phyloP scores from a whole-genome alignment of 2,888 invertebrate species.

The Caenorhabditis sulstoni region DNA sequence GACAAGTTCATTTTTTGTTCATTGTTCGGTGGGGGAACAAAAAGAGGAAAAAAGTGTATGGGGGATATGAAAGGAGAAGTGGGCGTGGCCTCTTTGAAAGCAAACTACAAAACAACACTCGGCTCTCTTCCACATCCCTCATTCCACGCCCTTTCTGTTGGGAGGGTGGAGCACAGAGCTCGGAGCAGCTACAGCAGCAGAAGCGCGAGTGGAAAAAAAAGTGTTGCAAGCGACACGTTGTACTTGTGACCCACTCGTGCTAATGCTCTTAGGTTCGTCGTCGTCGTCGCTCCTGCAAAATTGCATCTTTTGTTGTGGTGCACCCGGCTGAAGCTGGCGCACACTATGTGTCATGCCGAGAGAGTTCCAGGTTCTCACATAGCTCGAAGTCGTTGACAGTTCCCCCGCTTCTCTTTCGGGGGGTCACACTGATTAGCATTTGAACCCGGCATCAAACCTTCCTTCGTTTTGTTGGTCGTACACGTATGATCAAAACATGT shows the following conservation, averaged over 20 bases:
- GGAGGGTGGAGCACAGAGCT: not conserved
- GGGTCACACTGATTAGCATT: too few relatives aligned
- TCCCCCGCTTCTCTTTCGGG: too few relatives aligned
- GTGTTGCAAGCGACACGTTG: slow-evolving; percentile 37
- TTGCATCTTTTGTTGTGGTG: slow-evolving; percentile 6
- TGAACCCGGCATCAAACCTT: too few relatives aligned
- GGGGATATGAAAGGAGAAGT: slow-evolving; percentile 4
- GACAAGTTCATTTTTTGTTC: too few relatives aligned
- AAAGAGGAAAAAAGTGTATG: slow-evolving; percentile 2
- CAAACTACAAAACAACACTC: slow-evolving; percentile 34
- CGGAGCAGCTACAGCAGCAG: too few relatives aligned
- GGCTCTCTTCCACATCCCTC: not conserved
- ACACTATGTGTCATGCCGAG: too few relatives aligned
- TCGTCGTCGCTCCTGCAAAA: slow-evolving; percentile 37
- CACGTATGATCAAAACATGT: too few relatives aligned
- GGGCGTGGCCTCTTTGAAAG: slow-evolving; percentile 24
- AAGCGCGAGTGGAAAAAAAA: slow-evolving; percentile 1
- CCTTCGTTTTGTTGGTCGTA: too few relatives aligned
- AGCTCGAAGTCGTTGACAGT: too few relatives aligned
- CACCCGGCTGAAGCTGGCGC: too few relatives aligned
- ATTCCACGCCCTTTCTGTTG: not conserved
- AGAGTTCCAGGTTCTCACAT: too few relatives aligned
- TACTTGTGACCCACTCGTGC: slow-evolving; percentile 12
- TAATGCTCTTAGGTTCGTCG: not conserved
- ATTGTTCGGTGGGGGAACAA: too few relatives aligned